Percentiles rank a stretch among this genome's conserved stretches.
Evolutionary conservation across 2,888 invertebrate species (phyloP).

Genomic region (Polyploca ridens): DNA sequence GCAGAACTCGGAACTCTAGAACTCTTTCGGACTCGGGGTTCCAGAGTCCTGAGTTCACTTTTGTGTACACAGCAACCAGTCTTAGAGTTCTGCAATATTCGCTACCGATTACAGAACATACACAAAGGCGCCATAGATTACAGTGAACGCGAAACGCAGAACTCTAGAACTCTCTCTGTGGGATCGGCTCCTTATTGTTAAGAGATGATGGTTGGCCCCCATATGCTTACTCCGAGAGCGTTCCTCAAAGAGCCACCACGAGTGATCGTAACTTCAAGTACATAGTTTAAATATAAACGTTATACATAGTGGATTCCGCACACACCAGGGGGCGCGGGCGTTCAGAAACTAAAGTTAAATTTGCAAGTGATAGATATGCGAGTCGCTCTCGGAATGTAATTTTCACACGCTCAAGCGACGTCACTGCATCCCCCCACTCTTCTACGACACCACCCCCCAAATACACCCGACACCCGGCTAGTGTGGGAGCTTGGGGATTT

Average conservation of each 20-base stretch:
- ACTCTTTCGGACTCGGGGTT: too few relatives aligned
- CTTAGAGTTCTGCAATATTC: too few relatives aligned
- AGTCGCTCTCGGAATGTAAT: conserved; percentile 83
- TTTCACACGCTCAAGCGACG: conserved; percentile 81
- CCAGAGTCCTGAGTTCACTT: too few relatives aligned
- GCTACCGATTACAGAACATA: too few relatives aligned
- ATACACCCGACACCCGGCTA: conserved; percentile 38
- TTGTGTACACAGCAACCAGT: too few relatives aligned
- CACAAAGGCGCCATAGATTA: too few relatives aligned
- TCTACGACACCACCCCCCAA: conserved; percentile 36
- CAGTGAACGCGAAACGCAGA: too few relatives aligned
- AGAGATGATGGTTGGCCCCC: too few relatives aligned
- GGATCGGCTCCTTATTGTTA: too few relatives aligned
- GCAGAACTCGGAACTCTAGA: too few relatives aligned
- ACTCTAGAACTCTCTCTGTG: too few relatives aligned
- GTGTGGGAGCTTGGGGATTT: conserved; percentile 31
- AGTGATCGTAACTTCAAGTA: not conserved
- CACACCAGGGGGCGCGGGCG: conserved; percentile 26
- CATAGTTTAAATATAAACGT: conserved; percentile 17
- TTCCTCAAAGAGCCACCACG: not conserved
- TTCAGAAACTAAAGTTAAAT: conserved; percentile 82
- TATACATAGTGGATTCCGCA: conserved; percentile 24
- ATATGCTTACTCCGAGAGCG: too few relatives aligned
- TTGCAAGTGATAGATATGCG: conserved; percentile 85
- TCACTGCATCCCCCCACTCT: conserved; percentile 59